These are phyloP conservation scores for Agonum fuliginosum DNA, from an alignment of 2,888 invertebrate genomes.

Conservation along the genomic window DNA sequence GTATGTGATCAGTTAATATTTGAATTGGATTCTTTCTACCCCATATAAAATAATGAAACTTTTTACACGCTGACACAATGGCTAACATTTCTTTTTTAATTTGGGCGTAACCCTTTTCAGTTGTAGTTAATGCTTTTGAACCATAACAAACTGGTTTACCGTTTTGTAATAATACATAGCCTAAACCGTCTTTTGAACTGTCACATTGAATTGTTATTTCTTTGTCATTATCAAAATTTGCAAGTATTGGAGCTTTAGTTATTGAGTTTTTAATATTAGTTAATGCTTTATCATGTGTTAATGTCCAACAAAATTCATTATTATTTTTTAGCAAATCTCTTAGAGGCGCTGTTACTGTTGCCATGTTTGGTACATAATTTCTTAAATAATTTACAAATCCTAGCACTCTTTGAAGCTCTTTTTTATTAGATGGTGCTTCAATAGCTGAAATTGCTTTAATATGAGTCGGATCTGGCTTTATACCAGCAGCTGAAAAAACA, in stretches of 20 bases:
- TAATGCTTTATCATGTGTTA: not conserved
- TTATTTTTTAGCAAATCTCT: not conserved
- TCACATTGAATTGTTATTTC: conserved; percentile 11
- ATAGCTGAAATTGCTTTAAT: not conserved
- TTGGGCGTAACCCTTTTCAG: conserved; percentile 12
- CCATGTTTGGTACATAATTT: no score
- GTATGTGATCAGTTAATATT: conserved; percentile 52
- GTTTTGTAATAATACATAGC: not conserved
- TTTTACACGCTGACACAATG: not conserved
- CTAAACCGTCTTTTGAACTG: not conserved
- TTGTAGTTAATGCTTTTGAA: not conserved
- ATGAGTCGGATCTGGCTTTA: not conserved
- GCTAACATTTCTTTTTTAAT: conserved; percentile 28
- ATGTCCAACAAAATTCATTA: not conserved
- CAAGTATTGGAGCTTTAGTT: not conserved
- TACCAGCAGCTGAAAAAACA: not conserved
- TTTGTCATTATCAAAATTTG: not conserved
- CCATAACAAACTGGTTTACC: not conserved
- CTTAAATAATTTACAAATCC: not conserved
- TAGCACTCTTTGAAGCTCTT: not conserved
- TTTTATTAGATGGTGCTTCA: not conserved
- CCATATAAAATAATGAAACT: conserved; percentile 32
- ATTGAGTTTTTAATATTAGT: not conserved
- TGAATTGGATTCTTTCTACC: not conserved
- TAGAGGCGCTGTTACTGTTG: not conserved